Conservation (phyloP, 92 coral and sea anemone species). For the Nematostella vectensis region DNA sequence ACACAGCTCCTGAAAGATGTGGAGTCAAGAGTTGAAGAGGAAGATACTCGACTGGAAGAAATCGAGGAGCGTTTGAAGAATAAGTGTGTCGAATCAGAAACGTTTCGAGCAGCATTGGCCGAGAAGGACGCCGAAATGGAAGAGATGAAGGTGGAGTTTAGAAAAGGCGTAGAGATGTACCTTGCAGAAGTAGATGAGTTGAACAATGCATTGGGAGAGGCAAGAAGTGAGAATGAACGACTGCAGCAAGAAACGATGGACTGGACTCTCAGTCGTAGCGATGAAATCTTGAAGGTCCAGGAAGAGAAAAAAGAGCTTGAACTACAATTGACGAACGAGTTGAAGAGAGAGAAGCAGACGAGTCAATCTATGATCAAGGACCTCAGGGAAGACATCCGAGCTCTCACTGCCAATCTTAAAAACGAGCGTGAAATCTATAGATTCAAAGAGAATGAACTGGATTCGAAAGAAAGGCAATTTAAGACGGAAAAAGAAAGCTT, state of each 20-base stretch:
- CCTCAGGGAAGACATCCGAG: constrained; percentile 34
- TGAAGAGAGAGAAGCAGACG: constrained; percentile 37
- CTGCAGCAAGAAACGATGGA: constrained; percentile 23
- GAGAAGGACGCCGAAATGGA: constrained; percentile 23
- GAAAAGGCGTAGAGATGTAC: constrained; percentile 37
- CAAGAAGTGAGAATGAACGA: constrained; percentile 26
- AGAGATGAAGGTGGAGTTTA: constrained; percentile 21
- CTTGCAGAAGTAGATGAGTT: constrained; percentile 37
- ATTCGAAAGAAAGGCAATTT: constrained; percentile 21
- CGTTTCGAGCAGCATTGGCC: constrained; percentile 6
- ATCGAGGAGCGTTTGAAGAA: constrained; percentile 25
- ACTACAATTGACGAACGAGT: constrained; percentile 30
- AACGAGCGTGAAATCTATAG: constrained; percentile 27
- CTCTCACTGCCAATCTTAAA: constrained; percentile 19
- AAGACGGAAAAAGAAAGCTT: constrained; percentile 38
- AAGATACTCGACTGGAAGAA: constrained; percentile 28
- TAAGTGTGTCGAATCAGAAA: constrained; percentile 12
- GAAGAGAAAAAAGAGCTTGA: constrained; percentile 28
- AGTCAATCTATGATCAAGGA: constrained; percentile 31
- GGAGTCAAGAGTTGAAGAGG: constrained; percentile 28
- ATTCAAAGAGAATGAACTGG: constrained; percentile 19
- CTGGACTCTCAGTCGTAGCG: constrained; percentile 9
- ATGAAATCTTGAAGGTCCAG: constrained; percentile 22
- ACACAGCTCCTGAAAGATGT: constrained; percentile 32
- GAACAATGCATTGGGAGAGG: constrained; percentile 23